Evolutionary conservation across 2,888 invertebrate genomes (phyloP).

Genomic region (Tromatobia lineatoria): DNA sequence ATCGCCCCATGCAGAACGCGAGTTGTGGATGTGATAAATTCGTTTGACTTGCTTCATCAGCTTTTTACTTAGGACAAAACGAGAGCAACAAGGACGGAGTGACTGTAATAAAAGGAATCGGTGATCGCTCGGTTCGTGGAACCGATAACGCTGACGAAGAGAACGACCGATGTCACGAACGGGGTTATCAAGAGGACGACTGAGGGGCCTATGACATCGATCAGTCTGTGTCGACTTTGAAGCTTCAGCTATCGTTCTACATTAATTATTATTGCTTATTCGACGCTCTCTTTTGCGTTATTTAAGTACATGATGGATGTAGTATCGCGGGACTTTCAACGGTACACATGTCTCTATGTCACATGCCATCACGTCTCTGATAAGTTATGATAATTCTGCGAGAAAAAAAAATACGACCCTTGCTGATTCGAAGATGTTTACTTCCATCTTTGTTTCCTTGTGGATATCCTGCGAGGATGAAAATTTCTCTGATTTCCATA

Average conservation of each 20-base stretch:
- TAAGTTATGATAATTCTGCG: neutral
- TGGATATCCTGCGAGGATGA: too few species aligned
- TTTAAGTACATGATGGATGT: slow-evolving; percentile 46
- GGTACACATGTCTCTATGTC: slow-evolving; percentile 46
- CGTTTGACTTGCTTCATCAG: slow-evolving; percentile 47
- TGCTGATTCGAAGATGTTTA: too few species aligned
- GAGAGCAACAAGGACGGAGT: slow-evolving; percentile 30
- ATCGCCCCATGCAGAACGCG: slow-evolving; percentile 45
- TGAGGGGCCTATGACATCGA: slow-evolving; percentile 84
- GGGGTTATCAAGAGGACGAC: slow-evolving; percentile 83
- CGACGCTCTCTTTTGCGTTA: slow-evolving; percentile 79
- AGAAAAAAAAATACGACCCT: too few species aligned
- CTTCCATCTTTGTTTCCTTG: too few species aligned
- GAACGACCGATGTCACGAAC: slow-evolving; percentile 79
- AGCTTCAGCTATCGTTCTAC: slow-evolving; percentile 81
- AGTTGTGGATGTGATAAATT: slow-evolving; percentile 54
- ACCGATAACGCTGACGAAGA: slow-evolving; percentile 75
- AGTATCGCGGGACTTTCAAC: slow-evolving; percentile 18
- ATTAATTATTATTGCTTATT: slow-evolving; percentile 85
- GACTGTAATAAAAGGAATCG: slow-evolving; percentile 74
- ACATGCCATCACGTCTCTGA: slow-evolving; percentile 38
- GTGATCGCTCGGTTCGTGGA: slow-evolving; percentile 76
- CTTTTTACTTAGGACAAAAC: slow-evolving; percentile 50
- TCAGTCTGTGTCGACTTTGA: slow-evolving; percentile 82
- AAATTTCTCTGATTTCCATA: too few species aligned